phyloP scores from a whole-genome alignment of 2,888 invertebrate genomes.

The Fragum whitleyi region DNA sequence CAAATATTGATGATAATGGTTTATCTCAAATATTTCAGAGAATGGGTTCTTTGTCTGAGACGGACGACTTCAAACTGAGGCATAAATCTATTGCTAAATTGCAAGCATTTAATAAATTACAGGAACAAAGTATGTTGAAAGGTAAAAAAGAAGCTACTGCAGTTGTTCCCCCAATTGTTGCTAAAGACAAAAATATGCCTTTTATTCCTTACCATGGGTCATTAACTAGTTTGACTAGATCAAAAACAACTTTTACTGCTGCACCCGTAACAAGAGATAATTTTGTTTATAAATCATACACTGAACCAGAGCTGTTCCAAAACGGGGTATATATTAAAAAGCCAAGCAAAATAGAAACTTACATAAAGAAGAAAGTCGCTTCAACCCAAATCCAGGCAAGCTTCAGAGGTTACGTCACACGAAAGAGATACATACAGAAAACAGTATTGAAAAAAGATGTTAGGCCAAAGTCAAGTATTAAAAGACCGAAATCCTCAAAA shows the following conservation, averaged over 20 bases:
- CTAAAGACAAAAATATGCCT: constrained; percentile 1
- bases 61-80: constrained; percentile 63
- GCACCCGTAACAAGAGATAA: background rate
- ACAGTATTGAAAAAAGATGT: background rate
- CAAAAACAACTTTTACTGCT: constrained; percentile 2
- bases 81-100: constrained; percentile 60
- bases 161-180: background rate
- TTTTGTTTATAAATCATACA: constrained; percentile 41
- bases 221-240: background rate
- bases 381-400: constrained; percentile 49
- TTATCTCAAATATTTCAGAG: constrained; percentile 36
- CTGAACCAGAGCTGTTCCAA: constrained; percentile 37
- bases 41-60: constrained; percentile 61
- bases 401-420: constrained; percentile 39
- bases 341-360: constrained; percentile 48
- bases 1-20: background rate
- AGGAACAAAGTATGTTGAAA: constrained; percentile 18
- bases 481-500: constrained; percentile 12
- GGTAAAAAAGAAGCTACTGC: background rate
- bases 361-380: constrained; percentile 49
- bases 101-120: constrained; percentile 46
- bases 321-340: background rate
- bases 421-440: constrained; percentile 11
- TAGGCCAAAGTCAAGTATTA: background rate
- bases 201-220: constrained; percentile 6